These are phyloP conservation scores for Hippoglossus hippoglossus DNA, from an alignment of 2,797 vertebrate species.

Conservation along the genomic window DNA sequence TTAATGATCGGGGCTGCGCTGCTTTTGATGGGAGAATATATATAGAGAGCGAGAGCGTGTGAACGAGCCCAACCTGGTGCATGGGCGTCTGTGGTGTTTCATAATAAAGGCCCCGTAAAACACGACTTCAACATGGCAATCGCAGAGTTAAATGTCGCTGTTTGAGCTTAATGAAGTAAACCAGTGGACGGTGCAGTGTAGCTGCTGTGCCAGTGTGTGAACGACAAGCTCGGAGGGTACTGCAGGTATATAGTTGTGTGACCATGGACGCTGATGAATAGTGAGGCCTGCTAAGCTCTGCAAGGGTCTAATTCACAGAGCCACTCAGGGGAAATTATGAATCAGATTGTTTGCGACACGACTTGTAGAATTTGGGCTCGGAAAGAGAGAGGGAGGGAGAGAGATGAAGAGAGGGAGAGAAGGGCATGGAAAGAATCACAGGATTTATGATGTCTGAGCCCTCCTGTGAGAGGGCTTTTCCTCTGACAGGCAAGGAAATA, in stretches of 20 bases:
- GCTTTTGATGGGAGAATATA: constrained; percentile 69
- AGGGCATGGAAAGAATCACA: constrained; percentile 75
- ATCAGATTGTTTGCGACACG: constrained; percentile 69
- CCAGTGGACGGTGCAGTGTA: constrained; percentile 34
- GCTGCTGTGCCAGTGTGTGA: constrained; percentile 11
- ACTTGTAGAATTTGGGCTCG: constrained; percentile 38
- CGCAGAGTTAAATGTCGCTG: constrained; percentile 40
- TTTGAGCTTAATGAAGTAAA: constrained; percentile 39
- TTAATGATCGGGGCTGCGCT: constrained; percentile 71
- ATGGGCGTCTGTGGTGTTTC: constrained; percentile 59
- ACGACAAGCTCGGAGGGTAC: constrained; percentile 31
- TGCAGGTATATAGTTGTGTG: constrained; percentile 44
- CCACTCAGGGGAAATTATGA: constrained; percentile 72
- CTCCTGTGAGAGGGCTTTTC: constrained; percentile 75
- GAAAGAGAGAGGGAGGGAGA: constrained; percentile 28
- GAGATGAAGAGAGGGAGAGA: constrained; percentile 5
- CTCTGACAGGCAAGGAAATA: constrained; percentile 76
- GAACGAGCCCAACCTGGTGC: constrained; percentile 61
- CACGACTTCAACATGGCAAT: constrained; percentile 31
- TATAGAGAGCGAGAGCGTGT: constrained; percentile 72
- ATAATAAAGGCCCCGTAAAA: constrained; percentile 62
- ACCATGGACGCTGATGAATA: constrained; percentile 58
- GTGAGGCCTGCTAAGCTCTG: constrained; percentile 58
- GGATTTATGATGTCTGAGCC: constrained; percentile 79
- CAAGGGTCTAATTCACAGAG: constrained; percentile 58